Conservation (phyloP, 2,888 invertebrate species). For the Mesorhabditis spiculigera region DNA sequence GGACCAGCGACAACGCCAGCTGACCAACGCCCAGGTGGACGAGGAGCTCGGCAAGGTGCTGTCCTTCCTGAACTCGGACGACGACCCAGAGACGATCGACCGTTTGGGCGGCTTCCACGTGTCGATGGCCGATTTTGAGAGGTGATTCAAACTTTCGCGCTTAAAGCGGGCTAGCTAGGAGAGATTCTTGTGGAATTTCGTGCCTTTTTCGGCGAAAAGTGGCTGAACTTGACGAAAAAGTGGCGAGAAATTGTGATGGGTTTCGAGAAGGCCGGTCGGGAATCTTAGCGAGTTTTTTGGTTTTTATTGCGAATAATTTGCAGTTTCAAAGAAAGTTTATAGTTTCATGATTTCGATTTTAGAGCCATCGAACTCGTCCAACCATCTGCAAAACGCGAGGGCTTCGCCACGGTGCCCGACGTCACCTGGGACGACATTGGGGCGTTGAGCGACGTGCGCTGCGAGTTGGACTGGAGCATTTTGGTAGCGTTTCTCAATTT, state of each 20-base stretch:
- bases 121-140: slow-evolving; percentile 45
- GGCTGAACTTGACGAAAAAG: too few species aligned
- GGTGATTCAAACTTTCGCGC: slow-evolving; percentile 27
- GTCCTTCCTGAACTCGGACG: slow-evolving; percentile 45
- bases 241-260: too few species aligned
- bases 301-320: too few species aligned
- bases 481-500: slow-evolving; percentile 26
- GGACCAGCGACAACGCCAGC: slow-evolving; percentile 24
- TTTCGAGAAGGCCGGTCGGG: too few species aligned
- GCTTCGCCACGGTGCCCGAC: slow-evolving; percentile 93
- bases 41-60: slow-evolving; percentile 43
- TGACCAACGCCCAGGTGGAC: slow-evolving; percentile 33
- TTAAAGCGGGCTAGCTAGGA: slow-evolving; percentile 16
- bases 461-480: slow-evolving; percentile 84
- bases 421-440: slow-evolving; percentile 96
- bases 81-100: slow-evolving; percentile 32
- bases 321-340: too few species aligned
- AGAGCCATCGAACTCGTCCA: background rate
- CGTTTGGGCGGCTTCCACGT: slow-evolving; percentile 31
- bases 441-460: slow-evolving; percentile 79
- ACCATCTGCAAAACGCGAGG: slow-evolving; percentile 78
- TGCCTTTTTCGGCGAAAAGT: too few species aligned
- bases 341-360: background rate
- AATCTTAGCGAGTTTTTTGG: slow-evolving; percentile 14
- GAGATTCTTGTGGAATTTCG: too few species aligned